Conservation (phyloP, 2,888 invertebrate genomes). For the Hedya salicella region DNA sequence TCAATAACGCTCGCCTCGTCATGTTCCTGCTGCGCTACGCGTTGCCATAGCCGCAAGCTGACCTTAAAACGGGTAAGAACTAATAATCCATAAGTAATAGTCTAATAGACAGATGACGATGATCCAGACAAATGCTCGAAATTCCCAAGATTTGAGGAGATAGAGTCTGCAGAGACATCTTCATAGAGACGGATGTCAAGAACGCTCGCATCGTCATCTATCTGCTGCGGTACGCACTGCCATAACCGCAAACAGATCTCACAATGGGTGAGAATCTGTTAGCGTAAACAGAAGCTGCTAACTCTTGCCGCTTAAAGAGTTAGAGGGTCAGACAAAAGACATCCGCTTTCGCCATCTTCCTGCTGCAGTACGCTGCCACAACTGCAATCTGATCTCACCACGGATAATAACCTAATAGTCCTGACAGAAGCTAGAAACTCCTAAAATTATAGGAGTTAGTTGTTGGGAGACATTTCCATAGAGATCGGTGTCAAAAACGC, state of each 20-base stretch:
- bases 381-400: background rate
- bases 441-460: too few relatives aligned
- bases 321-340: too few relatives aligned
- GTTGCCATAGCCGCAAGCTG: conserved; percentile 92
- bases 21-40: conserved; percentile 93
- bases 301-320: too few relatives aligned
- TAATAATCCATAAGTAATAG: too few relatives aligned
- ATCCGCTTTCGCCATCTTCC: too few relatives aligned
- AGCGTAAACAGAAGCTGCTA: background rate
- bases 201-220: conserved; percentile 97
- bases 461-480: background rate
- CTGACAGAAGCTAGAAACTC: too few relatives aligned
- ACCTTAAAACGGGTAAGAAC: conserved; percentile 91
- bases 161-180: conserved; percentile 67
- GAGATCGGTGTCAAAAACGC: background rate
- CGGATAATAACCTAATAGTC: too few relatives aligned
- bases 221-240: conserved; percentile 91
- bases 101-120: too few relatives aligned
- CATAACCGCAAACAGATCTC: conserved; percentile 94
- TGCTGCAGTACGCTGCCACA: background rate
- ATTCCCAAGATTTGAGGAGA: too few relatives aligned
- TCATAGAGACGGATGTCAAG: conserved; percentile 96
- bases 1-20: conserved; percentile 95
- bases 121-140: too few relatives aligned
- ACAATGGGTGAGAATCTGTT: conserved; percentile 88